Conservation (phyloP, 2,888 invertebrate genomes). For the Junonia oenone region DNA sequence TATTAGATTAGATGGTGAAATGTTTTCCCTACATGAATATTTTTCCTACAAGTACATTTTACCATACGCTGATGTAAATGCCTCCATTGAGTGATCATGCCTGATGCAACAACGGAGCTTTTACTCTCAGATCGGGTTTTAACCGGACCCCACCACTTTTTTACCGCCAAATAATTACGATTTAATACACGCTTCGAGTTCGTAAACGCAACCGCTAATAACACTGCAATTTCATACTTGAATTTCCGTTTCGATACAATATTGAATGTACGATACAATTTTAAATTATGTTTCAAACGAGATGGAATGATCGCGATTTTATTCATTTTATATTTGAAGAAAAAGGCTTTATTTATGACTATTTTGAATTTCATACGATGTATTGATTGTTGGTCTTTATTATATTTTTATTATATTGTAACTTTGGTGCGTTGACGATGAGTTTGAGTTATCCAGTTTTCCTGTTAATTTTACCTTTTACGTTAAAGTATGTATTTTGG, state of each 20-base stretch:
- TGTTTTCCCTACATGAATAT: background rate
- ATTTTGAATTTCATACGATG: background rate
- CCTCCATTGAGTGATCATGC: slow-evolving; percentile 36
- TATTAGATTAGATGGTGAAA: background rate
- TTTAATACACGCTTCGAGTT: slow-evolving; percentile 18
- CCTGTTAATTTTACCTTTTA: no score
- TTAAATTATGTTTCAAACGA: background rate
- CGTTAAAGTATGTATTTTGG: no score
- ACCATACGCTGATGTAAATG: slow-evolving; percentile 39
- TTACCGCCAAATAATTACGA: slow-evolving; percentile 31
- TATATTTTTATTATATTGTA: no score
- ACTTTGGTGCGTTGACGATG: no score
- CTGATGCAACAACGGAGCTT: slow-evolving; percentile 53
- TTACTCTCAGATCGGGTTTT: slow-evolving; percentile 39
- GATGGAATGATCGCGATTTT: background rate
- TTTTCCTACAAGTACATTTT: background rate
- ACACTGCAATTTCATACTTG: slow-evolving; percentile 18
- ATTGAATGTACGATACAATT: slow-evolving; percentile 10
- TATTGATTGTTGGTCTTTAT: background rate
- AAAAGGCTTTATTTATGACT: background rate
- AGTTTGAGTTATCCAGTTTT: no score
- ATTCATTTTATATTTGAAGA: background rate
- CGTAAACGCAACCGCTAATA: slow-evolving; percentile 16
- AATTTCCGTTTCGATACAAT: slow-evolving; percentile 9
- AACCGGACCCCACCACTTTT: slow-evolving; percentile 23